phyloP scores from a whole-genome alignment of 2,113 vertebrate genomes.

The Ploceus nigricollis region DNA sequence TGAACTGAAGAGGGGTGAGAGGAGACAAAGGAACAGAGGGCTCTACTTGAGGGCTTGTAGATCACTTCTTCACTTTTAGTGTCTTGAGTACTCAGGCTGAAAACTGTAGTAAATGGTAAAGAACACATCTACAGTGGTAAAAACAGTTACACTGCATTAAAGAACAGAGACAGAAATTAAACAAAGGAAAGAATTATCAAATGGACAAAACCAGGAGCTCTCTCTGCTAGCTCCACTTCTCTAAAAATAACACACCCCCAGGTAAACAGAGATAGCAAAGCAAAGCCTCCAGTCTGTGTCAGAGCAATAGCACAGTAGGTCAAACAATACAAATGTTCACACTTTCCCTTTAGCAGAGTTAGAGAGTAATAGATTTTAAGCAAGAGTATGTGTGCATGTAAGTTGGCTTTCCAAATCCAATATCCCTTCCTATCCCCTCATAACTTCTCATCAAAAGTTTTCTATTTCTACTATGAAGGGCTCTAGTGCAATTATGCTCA shows the following conservation, averaged over 20 bases:
- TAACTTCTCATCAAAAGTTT: conserved; percentile 36
- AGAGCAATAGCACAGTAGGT: not conserved
- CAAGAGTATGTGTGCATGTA: not conserved
- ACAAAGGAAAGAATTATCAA: not conserved
- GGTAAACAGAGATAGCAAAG: not conserved
- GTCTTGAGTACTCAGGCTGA: not conserved
- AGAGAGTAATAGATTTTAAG: not conserved
- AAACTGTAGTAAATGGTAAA: not conserved
- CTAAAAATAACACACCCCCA: not conserved
- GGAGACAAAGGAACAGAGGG: not conserved
- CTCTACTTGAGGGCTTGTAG: not conserved
- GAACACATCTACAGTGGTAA: not conserved
- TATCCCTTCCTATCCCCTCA: not conserved
- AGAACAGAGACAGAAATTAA: not conserved
- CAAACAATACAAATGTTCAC: not conserved
- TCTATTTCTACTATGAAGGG: not conserved
- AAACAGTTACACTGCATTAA: not conserved
- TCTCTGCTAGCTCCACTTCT: not conserved
- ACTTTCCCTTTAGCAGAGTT: not conserved
- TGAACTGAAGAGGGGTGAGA: not conserved
- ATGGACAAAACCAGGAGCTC: not conserved
- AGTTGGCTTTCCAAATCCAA: not conserved
- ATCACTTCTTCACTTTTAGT: not conserved
- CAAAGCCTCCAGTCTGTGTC: not conserved
- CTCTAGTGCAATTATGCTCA: conserved; percentile 47